Percentiles rank a stretch among this genome's conserved stretches.
Evolutionary conservation across 2,113 vertebrate genomes (phyloP).

Genomic region (Sclerurus mexicanus): DNA sequence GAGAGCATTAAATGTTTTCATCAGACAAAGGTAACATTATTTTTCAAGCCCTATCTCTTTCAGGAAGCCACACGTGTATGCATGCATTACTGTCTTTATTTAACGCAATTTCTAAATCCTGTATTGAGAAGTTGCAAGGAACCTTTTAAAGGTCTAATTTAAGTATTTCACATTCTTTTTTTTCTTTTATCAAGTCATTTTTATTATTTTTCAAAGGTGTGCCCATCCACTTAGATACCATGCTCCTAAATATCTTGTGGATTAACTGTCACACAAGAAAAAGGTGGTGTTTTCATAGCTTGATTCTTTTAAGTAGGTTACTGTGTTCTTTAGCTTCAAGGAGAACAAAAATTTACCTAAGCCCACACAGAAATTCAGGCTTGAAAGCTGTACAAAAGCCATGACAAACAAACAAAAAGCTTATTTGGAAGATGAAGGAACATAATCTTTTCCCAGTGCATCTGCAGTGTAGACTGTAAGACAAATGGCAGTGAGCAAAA

Average conservation of each 20-base stretch:
- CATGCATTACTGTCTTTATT: neutral
- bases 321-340: conserved; percentile 15
- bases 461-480: neutral
- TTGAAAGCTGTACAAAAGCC: conserved; percentile 24
- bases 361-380: neutral
- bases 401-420: conserved; percentile 40
- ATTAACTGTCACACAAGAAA: neutral
- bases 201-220: neutral
- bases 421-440: neutral
- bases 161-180: neutral
- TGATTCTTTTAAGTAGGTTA: conserved; percentile 24
- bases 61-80: neutral
- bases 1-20: neutral
- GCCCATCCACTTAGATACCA: neutral
- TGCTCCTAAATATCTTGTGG: neutral
- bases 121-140: neutral
- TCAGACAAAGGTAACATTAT: neutral
- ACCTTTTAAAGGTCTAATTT: neutral
- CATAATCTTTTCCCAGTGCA: neutral
- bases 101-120: neutral
- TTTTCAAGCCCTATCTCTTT: neutral
- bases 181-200: neutral
- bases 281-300: neutral
- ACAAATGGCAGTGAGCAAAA: neutral
- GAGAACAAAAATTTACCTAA: conserved; percentile 18